Conservation (phyloP, 2,888 invertebrate species). For the Stenurella melanura region DNA sequence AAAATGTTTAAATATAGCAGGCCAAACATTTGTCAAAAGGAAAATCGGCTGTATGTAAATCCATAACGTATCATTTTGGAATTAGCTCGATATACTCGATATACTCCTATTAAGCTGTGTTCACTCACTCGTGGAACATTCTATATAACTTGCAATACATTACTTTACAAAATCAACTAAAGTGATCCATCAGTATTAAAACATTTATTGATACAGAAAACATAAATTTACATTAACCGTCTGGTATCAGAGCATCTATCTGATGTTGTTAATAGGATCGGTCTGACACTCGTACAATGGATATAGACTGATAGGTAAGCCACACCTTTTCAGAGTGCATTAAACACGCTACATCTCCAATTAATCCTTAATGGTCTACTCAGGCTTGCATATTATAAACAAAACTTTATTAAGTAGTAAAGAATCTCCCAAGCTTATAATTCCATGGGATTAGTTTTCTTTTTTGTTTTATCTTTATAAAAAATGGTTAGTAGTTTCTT, state of each 20-base stretch:
- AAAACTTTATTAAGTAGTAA: slow-evolving; percentile 42
- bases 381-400: slow-evolving; percentile 42
- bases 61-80: too few species aligned
- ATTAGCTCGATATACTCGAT: too few species aligned
- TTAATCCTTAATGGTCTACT: slow-evolving; percentile 62
- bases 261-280: slow-evolving; percentile 61
- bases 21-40: too few species aligned
- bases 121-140: too few species aligned
- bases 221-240: slow-evolving; percentile 32
- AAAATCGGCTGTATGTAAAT: too few species aligned
- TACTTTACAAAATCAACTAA: neutral
- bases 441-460: slow-evolving; percentile 38
- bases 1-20: too few species aligned
- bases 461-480: slow-evolving; percentile 11
- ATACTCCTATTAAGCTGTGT: too few species aligned
- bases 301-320: slow-evolving; percentile 65
- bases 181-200: slow-evolving; percentile 13
- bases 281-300: slow-evolving; percentile 62
- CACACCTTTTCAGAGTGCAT: slow-evolving; percentile 69
- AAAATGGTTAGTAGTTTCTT: neutral
- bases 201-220: slow-evolving; percentile 18
- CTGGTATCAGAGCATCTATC: slow-evolving; percentile 46
- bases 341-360: slow-evolving; percentile 62
- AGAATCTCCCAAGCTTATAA: slow-evolving; percentile 40
- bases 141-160: neutral